Evolutionary conservation across 2,113 vertebrate species (phyloP), one percentile per base, ranked within the genome.

Genomic region (Harpagus bidentatus): DNA sequence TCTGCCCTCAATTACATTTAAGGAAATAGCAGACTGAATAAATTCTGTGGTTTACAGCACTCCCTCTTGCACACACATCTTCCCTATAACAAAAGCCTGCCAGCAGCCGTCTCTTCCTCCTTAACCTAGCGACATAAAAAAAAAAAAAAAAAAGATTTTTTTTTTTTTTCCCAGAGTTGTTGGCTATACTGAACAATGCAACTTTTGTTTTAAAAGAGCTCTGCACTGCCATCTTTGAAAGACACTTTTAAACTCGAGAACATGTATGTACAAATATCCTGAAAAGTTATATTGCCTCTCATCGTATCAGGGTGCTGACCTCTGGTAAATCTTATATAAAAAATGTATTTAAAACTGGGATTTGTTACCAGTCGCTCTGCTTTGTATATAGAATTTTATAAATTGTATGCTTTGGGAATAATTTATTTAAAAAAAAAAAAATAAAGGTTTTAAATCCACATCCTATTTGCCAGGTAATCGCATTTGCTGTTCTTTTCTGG

Each of bases 291-390:
- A 98, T 97, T 98, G 97, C 97, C 98, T 97, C 97, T 97, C 86
- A 47, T 95, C 93, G 32, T 98, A 98, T 99, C 98, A 98, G 98
- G 98, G 97, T 96, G 93, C 95, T 97, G 77, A 97, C 81, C 97
- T 97, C 98, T 98, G 98, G 98, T 98, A 98, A 97, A 98, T 98
- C 97, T 94, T 98, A 98, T 98, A 98, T 98, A 97, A 98, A 80
- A 94, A 98, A 92, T 97, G 97, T 98, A 99, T 99, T 99, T 99
- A 99, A 99, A 98, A 99, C 98, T 99, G 99, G 98, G 98, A 96
- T 99, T 98, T 98, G 97, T 98, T 98, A 98, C 98, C 97, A 98
- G 98, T 98, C 82, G 97, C 96, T 98, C 95, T 98, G 97, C 94
- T 93, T 97, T 99, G 98, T 99, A 99, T 97, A 99, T 99, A 99